Percentiles rank a stretch among this genome's conserved stretches.
These are phyloP conservation scores for Arctia plantaginis DNA, from an alignment of 2,888 invertebrate genomes.

Conservation along the genomic window DNA sequence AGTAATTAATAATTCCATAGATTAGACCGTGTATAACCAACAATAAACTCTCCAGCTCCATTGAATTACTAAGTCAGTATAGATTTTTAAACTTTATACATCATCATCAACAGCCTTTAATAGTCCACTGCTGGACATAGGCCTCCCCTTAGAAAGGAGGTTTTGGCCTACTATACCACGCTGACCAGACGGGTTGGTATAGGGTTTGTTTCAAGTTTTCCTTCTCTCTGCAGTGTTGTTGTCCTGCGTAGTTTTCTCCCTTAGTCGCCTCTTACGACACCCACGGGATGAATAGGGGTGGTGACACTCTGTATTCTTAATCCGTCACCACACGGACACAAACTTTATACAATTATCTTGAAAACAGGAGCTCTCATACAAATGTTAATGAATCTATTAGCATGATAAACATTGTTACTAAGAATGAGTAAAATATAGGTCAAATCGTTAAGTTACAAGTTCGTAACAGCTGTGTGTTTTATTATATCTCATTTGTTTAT, in stretches of 20 bases:
- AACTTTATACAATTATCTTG: not conserved
- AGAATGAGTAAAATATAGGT: slow-evolving; percentile 55
- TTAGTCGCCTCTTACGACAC: no score
- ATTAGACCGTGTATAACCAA: not conserved
- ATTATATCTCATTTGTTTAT: slow-evolving; percentile 7
- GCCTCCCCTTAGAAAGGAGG: no score
- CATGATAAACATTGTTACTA: not conserved
- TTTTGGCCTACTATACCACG: no score
- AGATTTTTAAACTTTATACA: not conserved
- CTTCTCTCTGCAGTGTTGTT: no score
- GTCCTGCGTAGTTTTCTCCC: no score
- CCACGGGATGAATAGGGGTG: no score
- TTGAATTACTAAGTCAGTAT: not conserved
- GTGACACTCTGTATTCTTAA: no score
- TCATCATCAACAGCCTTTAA: no score
- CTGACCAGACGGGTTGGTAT: no score
- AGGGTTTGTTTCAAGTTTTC: no score
- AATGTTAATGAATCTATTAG: not conserved
- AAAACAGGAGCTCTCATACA: slow-evolving; percentile 2
- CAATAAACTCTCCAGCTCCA: not conserved
- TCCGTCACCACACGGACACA: no score
- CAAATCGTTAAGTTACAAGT: slow-evolving; percentile 20
- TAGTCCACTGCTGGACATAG: no score
- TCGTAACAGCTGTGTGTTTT: slow-evolving; percentile 8
- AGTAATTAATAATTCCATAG: not conserved